These are phyloP conservation scores for Phyllotreta cruciferae DNA, from an alignment of 2,888 invertebrate genomes.

Conservation along the genomic window DNA sequence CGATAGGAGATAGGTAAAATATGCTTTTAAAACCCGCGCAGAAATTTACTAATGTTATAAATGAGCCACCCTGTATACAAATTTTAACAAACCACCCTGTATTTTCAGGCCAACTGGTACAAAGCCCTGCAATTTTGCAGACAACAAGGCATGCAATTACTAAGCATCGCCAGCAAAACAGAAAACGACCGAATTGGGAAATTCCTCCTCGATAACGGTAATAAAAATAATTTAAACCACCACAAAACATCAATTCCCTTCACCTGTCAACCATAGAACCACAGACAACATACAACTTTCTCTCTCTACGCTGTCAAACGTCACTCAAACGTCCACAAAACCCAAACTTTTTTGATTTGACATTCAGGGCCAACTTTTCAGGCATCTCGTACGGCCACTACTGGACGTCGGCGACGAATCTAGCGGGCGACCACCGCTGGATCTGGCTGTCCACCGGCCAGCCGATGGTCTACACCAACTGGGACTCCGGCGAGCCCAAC, in stretches of 20 bases:
- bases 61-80: too few species aligned
- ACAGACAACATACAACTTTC: too few species aligned
- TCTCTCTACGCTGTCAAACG: too few species aligned
- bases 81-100: too few species aligned
- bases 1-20: too few species aligned
- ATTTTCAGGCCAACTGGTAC: constrained; percentile 24
- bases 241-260: neutral
- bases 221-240: too few species aligned
- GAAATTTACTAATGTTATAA: too few species aligned
- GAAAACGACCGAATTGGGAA: constrained; percentile 26
- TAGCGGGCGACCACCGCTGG: constrained; percentile 19
- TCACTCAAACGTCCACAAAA: too few species aligned
- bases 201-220: constrained; percentile 17
- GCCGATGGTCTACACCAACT: constrained; percentile 25
- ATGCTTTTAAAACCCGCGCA: too few species aligned
- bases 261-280: too few species aligned
- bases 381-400: constrained; percentile 20
- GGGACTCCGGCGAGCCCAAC: constrained; percentile 24
- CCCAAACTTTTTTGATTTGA: too few species aligned
- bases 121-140: constrained; percentile 24
- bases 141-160: constrained; percentile 29
- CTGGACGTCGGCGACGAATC: constrained; percentile 29
- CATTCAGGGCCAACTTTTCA: constrained; percentile 2
- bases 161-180: constrained; percentile 22
- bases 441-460: constrained; percentile 27